phyloP scores from a whole-genome alignment of 2,113 vertebrate species.

The Candoia aspera region DNA sequence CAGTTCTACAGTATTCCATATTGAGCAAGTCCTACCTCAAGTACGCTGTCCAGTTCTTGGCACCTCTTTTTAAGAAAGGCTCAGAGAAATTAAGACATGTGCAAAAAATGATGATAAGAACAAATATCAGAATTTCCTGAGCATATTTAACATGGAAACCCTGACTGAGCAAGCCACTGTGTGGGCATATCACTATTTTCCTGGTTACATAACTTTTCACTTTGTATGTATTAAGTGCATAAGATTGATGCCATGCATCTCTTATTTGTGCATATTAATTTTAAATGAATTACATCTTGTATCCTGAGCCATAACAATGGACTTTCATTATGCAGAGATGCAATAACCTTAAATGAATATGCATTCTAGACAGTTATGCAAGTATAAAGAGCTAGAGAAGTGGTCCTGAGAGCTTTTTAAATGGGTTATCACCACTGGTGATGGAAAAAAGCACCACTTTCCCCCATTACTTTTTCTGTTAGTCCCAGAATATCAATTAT shows the following conservation, averaged over 20 bases:
- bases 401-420: neutral
- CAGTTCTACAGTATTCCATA: too few relatives aligned
- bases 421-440: neutral
- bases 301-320: neutral
- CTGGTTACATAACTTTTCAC: neutral
- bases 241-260: neutral
- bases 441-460: neutral
- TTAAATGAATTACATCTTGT: neutral
- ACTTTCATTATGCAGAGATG: neutral
- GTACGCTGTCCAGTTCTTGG: too few relatives aligned
- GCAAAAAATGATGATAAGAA: neutral
- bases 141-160: neutral
- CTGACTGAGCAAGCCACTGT: neutral
- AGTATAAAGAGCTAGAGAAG: neutral
- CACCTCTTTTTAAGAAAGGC: neutral
- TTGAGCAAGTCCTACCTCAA: too few relatives aligned
- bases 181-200: neutral
- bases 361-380: neutral
- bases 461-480: neutral
- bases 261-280: neutral
- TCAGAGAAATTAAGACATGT: neutral
- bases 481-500: conserved; percentile 28
- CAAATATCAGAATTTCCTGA: neutral
- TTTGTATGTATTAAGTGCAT: neutral
- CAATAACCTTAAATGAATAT: neutral